Evolutionary conservation across 2,888 invertebrate species (phyloP).

Genomic region (Drosophila cyrtoloma): DNA sequence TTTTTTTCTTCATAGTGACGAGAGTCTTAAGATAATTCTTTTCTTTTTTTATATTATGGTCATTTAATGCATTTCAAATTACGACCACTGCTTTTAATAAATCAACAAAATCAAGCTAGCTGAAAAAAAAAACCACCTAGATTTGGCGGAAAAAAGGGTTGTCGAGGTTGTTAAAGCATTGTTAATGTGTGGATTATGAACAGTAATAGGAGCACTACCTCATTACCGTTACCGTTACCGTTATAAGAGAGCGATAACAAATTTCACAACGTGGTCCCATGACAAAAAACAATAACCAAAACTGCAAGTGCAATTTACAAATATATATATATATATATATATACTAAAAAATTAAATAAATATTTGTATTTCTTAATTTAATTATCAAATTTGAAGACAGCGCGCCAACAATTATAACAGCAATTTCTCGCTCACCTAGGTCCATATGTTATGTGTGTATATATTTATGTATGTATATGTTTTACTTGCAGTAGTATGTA

Average conservation of each 20-base stretch:
- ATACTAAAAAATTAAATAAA: slow-evolving; percentile 1
- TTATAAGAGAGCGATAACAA: slow-evolving; percentile 45
- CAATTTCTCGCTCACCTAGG: background rate
- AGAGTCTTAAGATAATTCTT: background rate
- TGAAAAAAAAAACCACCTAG: background rate
- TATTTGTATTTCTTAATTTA: slow-evolving; percentile 44
- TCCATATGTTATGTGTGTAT: background rate
- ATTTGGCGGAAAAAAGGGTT: background rate
- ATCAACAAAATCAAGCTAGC: background rate
- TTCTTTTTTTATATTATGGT: too few species aligned
- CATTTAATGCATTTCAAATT: background rate
- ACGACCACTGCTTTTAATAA: background rate
- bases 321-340: background rate
- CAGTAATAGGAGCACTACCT: too few species aligned
- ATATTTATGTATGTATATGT: background rate
- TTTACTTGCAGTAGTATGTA: background rate
- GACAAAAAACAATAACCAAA: slow-evolving; percentile 31
- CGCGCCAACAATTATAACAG: slow-evolving; percentile 5
- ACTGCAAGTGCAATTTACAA: slow-evolving; percentile 28
- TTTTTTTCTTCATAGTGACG: background rate
- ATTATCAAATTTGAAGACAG: slow-evolving; percentile 42
- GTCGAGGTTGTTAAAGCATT: slow-evolving; percentile 13
- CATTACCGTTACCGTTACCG: slow-evolving; percentile 37
- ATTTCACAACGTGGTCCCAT: slow-evolving; percentile 48
- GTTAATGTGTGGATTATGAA: slow-evolving; percentile 57